Conservation (phyloP, 2,797 vertebrate genomes). For the Octomys mimax region DNA sequence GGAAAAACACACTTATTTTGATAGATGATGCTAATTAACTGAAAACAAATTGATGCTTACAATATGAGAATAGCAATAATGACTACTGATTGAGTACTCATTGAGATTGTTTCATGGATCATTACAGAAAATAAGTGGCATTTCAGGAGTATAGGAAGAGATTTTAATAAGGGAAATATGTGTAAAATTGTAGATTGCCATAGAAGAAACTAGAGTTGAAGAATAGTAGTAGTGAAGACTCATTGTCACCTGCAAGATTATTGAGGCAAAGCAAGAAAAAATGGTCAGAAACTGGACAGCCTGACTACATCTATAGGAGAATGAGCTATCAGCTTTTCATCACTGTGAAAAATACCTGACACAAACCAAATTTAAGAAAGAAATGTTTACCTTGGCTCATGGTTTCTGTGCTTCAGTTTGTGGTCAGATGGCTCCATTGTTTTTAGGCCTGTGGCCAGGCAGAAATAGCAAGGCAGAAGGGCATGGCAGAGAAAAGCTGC, state of each 20-base stretch:
- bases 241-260: not conserved
- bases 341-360: not conserved
- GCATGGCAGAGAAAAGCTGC: not conserved
- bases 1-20: slow-evolving; percentile 65
- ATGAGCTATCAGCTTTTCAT: not conserved
- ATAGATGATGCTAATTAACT: slow-evolving; percentile 30
- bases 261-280: not conserved
- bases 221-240: not conserved
- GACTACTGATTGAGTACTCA: not conserved
- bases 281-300: not conserved
- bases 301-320: not conserved
- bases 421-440: not conserved
- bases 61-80: slow-evolving; percentile 17
- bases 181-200: not conserved
- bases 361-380: not conserved
- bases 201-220: not conserved
- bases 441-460: not conserved
- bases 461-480: not conserved
- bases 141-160: slow-evolving; percentile 49
- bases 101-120: not conserved
- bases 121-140: slow-evolving; percentile 55
- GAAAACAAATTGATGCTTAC: slow-evolving; percentile 43
- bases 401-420: not conserved
- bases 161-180: slow-evolving; percentile 21
- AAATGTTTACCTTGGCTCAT: not conserved